Percentiles rank a stretch among this genome's conserved stretches.
Conservation (phyloP, 2,113 vertebrate genomes). For the Apodemus sylvaticus region DNA sequence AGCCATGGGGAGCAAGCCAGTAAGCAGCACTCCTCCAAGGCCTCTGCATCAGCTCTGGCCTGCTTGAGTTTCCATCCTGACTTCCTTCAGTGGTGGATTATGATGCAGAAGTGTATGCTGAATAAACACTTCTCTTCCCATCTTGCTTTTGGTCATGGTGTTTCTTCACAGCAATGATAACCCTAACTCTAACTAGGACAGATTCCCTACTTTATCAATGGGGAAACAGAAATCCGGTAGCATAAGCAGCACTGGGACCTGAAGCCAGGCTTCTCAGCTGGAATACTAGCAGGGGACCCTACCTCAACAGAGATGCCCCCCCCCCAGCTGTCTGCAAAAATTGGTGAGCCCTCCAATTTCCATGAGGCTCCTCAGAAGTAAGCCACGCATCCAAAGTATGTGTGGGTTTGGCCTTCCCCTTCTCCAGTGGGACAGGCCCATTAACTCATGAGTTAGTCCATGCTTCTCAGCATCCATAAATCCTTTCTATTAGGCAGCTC, state of each 20-base stretch:
- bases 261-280: neutral
- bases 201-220: neutral
- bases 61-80: neutral
- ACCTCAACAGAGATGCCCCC: neutral
- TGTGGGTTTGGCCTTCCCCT: conserved; percentile 33
- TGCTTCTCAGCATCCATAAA: neutral
- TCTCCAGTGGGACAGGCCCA: neutral
- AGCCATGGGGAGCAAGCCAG: neutral
- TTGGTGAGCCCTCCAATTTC: neutral
- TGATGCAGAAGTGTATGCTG: neutral
- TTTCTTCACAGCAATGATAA: neutral
- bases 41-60: neutral
- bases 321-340: conserved; percentile 23
- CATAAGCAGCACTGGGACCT: neutral
- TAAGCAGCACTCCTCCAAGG: neutral
- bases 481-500: neutral
- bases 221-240: neutral
- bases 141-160: neutral
- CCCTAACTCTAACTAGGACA: neutral
- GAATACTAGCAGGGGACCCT: neutral
- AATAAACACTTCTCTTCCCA: neutral
- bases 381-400: neutral
- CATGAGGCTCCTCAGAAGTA: neutral
- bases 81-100: neutral
- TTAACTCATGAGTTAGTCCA: neutral